Evolutionary conservation across 1,140 invertebrate species (phyloP).

Genomic region (Octopus sinensis): DNA sequence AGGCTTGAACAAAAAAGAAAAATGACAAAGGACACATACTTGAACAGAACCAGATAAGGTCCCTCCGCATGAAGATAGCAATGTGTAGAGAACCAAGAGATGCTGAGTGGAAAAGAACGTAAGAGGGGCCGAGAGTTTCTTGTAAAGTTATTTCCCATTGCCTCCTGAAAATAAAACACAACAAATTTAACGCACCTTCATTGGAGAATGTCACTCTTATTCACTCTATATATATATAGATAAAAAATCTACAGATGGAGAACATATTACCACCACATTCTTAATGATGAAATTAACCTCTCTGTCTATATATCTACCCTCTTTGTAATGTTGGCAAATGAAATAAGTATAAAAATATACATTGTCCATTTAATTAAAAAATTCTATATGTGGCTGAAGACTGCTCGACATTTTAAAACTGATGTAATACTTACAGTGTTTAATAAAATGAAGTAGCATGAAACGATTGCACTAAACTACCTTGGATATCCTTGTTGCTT

Average conservation of each 20-base stretch:
- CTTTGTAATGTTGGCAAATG: no score
- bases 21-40: slow-evolving; percentile 31
- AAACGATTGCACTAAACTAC: no score
- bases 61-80: slow-evolving; percentile 79
- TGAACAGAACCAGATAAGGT: slow-evolving; percentile 91
- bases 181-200: neutral
- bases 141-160: slow-evolving; percentile 90
- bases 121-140: slow-evolving; percentile 85
- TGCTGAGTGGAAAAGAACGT: slow-evolving; percentile 79
- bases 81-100: slow-evolving; percentile 82
- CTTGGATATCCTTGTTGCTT: no score
- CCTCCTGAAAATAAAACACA: slow-evolving; percentile 58
- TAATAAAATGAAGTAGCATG: no score
- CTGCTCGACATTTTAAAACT: no score
- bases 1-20: no score
- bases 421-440: no score
- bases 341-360: no score
- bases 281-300: neutral
- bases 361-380: no score
- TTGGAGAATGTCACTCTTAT: neutral
- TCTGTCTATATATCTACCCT: no score
- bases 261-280: neutral
- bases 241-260: neutral
- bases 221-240: neutral
- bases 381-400: no score